A percentile compares a stretch with the other conserved stretches of the same genome.
phyloP scores from a whole-genome alignment of 2,888 invertebrate genomes.

The Plutella xylostella region DNA sequence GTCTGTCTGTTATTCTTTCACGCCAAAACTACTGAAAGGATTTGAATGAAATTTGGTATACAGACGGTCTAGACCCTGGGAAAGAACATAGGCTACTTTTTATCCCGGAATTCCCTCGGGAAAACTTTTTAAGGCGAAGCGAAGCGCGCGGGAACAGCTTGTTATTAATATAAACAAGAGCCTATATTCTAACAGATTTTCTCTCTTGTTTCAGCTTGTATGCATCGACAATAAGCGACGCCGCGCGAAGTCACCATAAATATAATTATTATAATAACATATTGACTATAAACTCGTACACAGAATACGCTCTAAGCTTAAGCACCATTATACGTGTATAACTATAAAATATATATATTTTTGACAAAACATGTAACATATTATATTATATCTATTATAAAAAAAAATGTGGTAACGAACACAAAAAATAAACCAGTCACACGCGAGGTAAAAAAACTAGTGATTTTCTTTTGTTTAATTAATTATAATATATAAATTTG shows the following conservation, averaged over 20 bases:
- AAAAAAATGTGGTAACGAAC: no score
- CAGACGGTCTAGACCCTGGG: no score
- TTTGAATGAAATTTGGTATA: no score
- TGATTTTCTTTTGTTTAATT: constrained; percentile 2
- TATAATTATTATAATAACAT: constrained; percentile 9
- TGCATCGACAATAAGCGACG: constrained; percentile 56
- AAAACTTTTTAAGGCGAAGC: no score
- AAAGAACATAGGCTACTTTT: no score
- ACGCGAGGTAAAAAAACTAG: constrained; percentile 4
- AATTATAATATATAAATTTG: no score
- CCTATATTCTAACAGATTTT: no score
- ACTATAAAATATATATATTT: constrained; percentile 19
- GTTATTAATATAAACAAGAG: no score
- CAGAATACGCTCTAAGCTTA: constrained; percentile 27
- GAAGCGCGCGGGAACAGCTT: no score
- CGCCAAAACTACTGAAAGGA: no score
- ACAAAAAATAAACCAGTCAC: constrained; percentile 4
- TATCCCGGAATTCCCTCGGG: no score
- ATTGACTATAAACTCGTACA: constrained; percentile 5
- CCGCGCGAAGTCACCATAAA: constrained; percentile 19
- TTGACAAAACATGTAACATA: constrained; percentile 14
- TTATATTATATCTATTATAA: constrained; percentile 1
- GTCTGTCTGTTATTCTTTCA: no score
- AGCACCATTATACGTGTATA: constrained; percentile 28
- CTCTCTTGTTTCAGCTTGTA: constrained; percentile 46